Evolutionary conservation across 2,888 invertebrate species (phyloP), one percentile per base, ranked within the genome.

Genomic region (Lumbricus terrestris): DNA sequence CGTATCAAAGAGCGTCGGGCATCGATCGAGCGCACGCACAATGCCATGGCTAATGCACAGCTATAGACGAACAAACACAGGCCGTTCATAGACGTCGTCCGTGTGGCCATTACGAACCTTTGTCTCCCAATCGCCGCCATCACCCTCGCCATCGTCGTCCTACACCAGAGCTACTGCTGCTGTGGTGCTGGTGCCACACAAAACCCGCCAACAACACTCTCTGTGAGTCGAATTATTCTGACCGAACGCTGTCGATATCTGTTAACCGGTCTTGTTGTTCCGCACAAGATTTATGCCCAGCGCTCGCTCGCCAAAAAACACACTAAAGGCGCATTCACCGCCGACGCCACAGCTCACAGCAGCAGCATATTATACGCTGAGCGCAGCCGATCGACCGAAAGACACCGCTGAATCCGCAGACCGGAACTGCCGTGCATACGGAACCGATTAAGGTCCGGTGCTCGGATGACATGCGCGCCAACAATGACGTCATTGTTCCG

Each of bases 391-490:
- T 69, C 69, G 69, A 69, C 69, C 69, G 69, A 29, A 69, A 69
- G 69, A 69, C 69, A 69, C 29, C 69, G 69, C 69, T 69, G 69
- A 69, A n/a, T 69, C 69, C 69, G 69, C 69, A 69, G 69, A 69
- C 69, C 69, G 69, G 69, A 69, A 69, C n/a, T 85, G 29, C 85
- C 23, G 35, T 85, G 85, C 85, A 85, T 85, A 85, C 37, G 85
- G 85, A 85, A 85, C 35, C 85, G 85, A 85, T 85, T 85, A 85
- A 69, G 69, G 85, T 85, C 35, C 85, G 20, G 35, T 35, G 85
- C 85, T 85, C 37, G 85, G 34, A 85, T 85, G 85, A 37, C 85
- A 85, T 85, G 85, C 85, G 85, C 85, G 85, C n/a, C 85, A 37
- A 85, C 85, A 85, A 85, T 85, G 85, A 85, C 85, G 85, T 35